Base-by-base conservation (phyloP, 2,797 vertebrate genomes). In the Anableps anableps region DNA sequence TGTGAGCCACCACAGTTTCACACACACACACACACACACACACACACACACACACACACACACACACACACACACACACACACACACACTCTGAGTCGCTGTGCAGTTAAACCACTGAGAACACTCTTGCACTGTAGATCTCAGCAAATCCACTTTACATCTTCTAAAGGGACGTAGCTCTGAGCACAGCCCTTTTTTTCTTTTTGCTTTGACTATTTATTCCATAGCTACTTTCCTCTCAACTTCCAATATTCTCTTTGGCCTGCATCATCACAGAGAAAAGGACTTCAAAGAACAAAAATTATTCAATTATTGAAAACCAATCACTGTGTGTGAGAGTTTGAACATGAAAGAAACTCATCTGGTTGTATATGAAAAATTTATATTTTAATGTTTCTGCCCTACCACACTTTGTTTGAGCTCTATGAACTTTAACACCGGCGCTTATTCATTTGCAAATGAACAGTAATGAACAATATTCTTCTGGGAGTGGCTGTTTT, bases 141-240 rank as follows among this genome's bases (percentile, higher is more conserved):
- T 89, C 86, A 90, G 82, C 85, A 90, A 83, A 88, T 91, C 83
- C 74, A 81, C 82, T 90, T 84, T 72, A 79, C 81, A 84, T 86
- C 80, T 75, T 73, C 84, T 84, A 77, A 79, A 80, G 64, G 51
- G 79, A 53, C 85, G 83, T 80, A 80, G 82, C 78, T 88, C 43
- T 84, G 36, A 76, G 74, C 75, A n/a, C 71, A 38, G 50, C 26
- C 83, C 9, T 72, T 75, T 78, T 47, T 62, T 41, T 70, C 4
- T 9, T 86, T n/a, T 77, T 75, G 17, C 36, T 68, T 74, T 43
- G n/a, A 14, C 82, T 80, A 77, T 83, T 88, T 51, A 81, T 79
- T 82, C 81, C 75, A 81, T 47, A 26, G 70, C 74, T 81, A 41
- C 76, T 71, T 76, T 72, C 66, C 55, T 71, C 78, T 51, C 48